Evolutionary conservation across 2,888 invertebrate genomes (phyloP), one percentile per base, ranked within the genome.

Genomic region (Luperina nickerlii): DNA sequence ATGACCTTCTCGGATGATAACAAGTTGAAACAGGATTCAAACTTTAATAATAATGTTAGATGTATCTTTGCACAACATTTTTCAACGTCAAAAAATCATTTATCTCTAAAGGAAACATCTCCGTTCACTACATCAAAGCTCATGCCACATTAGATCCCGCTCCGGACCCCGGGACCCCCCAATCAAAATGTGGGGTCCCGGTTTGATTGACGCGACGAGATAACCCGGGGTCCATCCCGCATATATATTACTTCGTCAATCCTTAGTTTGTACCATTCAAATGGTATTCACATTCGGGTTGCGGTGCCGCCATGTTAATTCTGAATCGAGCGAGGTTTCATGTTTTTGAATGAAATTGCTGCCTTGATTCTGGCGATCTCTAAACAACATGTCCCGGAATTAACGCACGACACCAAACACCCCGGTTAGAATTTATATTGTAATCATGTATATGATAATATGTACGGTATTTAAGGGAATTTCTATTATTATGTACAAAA

Each of bases 241-340:
- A 90, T 92, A 92, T 92, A 93, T 91, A 93, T 92, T 91, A 92
- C 90, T 83, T 90, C 82, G 81, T 85, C 82, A 82, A 81, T 84
- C 87, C 81, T 76, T 73, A 78, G 81, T 87, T 84, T 84, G 81
- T 84, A 67, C 15, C 7, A 75, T 79, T 76, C 86, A 81, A 86
- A 88, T 88, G 85, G 81, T 83, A 87, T 89, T 87, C 84, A 76
- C 70, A 83, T 83, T 89, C 70, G 79, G 74, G 82, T 82, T 76
- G 54, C 62, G 79, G 68, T 72, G 67, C 27, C 51, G 11, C 57
- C 15, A 20, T 68, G 68, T 74, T 71, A 65, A 82, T 71, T 76
- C 76, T 79, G 54, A 45, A 72, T 70, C 11, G 65, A 51, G 63
- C 72, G 6, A 13, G 42, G 38, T 57, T 72, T 81, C 68, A 42